Percentiles rank a stretch among this genome's conserved stretches.
These are phyloP conservation scores for Andricus grossulariae DNA, from an alignment of 1,140 invertebrate genomes.

Conservation along the genomic window DNA sequence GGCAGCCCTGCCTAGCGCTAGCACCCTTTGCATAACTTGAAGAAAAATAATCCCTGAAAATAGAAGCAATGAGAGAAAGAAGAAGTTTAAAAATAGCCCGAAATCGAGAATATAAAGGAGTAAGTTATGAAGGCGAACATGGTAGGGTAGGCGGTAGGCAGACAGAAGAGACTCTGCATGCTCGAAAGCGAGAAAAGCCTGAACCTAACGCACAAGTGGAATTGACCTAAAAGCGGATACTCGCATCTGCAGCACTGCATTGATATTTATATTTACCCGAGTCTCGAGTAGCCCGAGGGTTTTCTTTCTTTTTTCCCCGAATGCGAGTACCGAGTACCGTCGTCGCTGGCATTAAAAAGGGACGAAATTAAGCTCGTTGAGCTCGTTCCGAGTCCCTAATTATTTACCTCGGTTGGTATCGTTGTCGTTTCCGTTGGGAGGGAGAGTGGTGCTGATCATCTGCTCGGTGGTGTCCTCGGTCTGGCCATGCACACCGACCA, in stretches of 20 bases:
- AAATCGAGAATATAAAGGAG: no score
- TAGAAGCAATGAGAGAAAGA: no score
- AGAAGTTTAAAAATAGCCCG: no score
- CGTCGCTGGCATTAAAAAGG: constrained; percentile 37
- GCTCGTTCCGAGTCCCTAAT: constrained; percentile 49
- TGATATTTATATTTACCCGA: constrained; percentile 25
- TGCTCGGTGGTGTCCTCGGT: constrained; percentile 49
- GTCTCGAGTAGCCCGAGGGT: background rate
- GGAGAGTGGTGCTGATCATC: constrained; percentile 53
- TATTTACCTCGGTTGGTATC: constrained; percentile 63
- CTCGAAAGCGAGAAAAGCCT: background rate
- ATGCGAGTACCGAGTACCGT: constrained; percentile 4
- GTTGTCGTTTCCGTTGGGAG: constrained; percentile 61
- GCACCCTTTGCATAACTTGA: no score
- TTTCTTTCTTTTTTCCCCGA: constrained; percentile 23
- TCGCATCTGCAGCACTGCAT: constrained; percentile 37
- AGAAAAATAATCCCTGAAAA: no score
- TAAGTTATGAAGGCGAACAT: no score
- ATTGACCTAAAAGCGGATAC: constrained; percentile 45
- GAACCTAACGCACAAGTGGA: constrained; percentile 23
- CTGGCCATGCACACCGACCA: constrained; percentile 41
- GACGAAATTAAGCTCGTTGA: constrained; percentile 45
- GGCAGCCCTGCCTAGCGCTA: no score
- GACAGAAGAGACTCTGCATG: background rate
- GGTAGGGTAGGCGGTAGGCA: background rate